A percentile compares a stretch with the other conserved stretches of the same genome.
phyloP scores from a whole-genome alignment of 53 echinoderm and acorn worm species.

The Echinometra lucunter region DNA sequence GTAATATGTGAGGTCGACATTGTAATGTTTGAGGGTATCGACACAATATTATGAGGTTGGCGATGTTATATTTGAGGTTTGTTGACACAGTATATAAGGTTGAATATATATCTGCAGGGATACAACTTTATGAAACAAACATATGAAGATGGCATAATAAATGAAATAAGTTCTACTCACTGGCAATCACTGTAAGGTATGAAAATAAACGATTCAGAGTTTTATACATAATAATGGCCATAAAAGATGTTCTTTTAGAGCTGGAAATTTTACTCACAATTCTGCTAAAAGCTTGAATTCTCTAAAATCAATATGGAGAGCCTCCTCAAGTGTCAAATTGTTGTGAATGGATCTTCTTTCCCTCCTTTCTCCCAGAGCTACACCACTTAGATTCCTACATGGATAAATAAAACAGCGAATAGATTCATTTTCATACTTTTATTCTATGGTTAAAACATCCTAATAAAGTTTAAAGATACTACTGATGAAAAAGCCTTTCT shows the following conservation, averaged over 20 bases:
- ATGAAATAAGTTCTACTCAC: too few relatives aligned
- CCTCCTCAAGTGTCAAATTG: conserved; percentile 68
- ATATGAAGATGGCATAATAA: too few relatives aligned
- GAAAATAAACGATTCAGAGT: too few relatives aligned
- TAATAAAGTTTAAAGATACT: too few relatives aligned
- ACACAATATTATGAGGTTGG: neutral
- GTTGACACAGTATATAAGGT: neutral
- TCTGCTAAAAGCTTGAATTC: conserved; percentile 83
- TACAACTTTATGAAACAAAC: too few relatives aligned
- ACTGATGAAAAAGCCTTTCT: too few relatives aligned
- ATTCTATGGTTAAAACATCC: too few relatives aligned
- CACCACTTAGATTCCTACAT: conserved; percentile 52
- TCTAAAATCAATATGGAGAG: conserved; percentile 67
- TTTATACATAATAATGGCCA: too few relatives aligned
- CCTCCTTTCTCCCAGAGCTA: neutral
- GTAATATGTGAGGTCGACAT: neutral
- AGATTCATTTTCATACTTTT: too few relatives aligned
- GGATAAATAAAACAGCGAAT: neutral
- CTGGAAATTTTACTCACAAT: conserved; percentile 73
- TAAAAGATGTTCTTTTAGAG: neutral
- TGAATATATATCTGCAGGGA: neutral
- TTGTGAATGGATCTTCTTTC: conserved; percentile 34
- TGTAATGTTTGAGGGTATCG: neutral
- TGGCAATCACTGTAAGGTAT: too few relatives aligned
- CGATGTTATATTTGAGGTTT: neutral